Conservation (phyloP, 2,797 vertebrate species). For the Bovichtus variegatus region DNA sequence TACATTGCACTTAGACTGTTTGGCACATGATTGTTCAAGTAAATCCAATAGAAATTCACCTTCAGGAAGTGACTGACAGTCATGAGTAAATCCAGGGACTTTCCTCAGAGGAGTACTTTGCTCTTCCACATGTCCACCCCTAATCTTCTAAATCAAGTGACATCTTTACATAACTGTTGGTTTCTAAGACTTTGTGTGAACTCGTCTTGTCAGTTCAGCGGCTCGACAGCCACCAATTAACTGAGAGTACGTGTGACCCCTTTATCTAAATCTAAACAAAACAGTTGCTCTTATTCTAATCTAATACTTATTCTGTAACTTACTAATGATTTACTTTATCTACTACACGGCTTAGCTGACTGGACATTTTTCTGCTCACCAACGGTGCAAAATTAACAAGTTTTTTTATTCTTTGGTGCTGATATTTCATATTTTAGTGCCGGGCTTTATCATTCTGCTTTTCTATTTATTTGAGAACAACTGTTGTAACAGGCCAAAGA, state of each 20-base stretch:
- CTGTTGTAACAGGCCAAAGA: constrained; percentile 24
- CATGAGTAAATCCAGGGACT: constrained; percentile 8
- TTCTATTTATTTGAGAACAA: constrained; percentile 44
- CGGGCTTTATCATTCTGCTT: constrained; percentile 47
- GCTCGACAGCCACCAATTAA: no score
- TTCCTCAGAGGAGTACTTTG: neutral
- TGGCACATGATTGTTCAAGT: constrained; percentile 35
- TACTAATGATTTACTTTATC: constrained; percentile 14
- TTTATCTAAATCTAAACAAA: no score
- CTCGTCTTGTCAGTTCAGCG: neutral
- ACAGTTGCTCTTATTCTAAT: neutral
- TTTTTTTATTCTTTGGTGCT: constrained; percentile 32
- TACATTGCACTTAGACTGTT: constrained; percentile 58
- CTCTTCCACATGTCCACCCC: neutral
- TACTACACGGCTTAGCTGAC: constrained; percentile 26
- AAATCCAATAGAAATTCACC: constrained; percentile 38
- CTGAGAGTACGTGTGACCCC: no score
- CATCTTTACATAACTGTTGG: neutral
- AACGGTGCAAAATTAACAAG: constrained; percentile 44
- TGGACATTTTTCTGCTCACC: constrained; percentile 36
- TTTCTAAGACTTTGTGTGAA: neutral
- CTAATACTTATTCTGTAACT: neutral
- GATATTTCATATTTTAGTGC: constrained; percentile 49
- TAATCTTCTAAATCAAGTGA: neutral
- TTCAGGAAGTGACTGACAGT: constrained; percentile 23